Evolutionary conservation across 2,888 invertebrate genomes (phyloP).

Genomic region (Netelia fuscicornis): DNA sequence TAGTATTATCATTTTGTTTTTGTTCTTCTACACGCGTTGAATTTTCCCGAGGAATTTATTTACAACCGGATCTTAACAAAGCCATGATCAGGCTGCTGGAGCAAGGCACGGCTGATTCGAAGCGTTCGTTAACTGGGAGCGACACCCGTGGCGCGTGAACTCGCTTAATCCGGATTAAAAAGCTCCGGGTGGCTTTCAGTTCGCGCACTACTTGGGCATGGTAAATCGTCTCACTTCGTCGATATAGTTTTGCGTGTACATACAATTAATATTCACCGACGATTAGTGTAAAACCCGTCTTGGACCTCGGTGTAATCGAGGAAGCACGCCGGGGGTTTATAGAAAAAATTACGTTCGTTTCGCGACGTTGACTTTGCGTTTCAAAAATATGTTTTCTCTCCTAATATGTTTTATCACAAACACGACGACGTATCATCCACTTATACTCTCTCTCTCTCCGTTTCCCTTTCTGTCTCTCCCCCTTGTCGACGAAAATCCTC

Average conservation of each 20-base stretch:
- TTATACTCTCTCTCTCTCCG: not conserved
- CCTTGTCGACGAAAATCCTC: slow-evolving; percentile 49
- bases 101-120: slow-evolving; percentile 79
- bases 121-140: slow-evolving; percentile 60
- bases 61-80: slow-evolving; percentile 65
- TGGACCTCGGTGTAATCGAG: slow-evolving; percentile 8
- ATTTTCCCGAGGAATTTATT: slow-evolving; percentile 60
- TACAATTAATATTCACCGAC: slow-evolving; percentile 4
- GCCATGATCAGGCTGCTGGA: slow-evolving; percentile 73
- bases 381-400: slow-evolving; percentile 54
- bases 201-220: not conserved
- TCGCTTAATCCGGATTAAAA: slow-evolving; percentile 52
- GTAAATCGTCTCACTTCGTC: not conserved
- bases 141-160: slow-evolving; percentile 32
- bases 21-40: slow-evolving; percentile 25
- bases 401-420: slow-evolving; percentile 41
- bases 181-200: slow-evolving; percentile 17
- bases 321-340: slow-evolving; percentile 13
- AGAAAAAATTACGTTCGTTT: slow-evolving; percentile 65
- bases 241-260: not conserved
- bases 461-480: not conserved
- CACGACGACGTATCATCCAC: not conserved
- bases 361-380: slow-evolving; percentile 58
- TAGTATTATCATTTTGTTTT: not conserved
- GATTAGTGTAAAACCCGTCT: slow-evolving; percentile 45